Conservation (phyloP, 2,888 invertebrate species). For the Candidula unifasciata region DNA sequence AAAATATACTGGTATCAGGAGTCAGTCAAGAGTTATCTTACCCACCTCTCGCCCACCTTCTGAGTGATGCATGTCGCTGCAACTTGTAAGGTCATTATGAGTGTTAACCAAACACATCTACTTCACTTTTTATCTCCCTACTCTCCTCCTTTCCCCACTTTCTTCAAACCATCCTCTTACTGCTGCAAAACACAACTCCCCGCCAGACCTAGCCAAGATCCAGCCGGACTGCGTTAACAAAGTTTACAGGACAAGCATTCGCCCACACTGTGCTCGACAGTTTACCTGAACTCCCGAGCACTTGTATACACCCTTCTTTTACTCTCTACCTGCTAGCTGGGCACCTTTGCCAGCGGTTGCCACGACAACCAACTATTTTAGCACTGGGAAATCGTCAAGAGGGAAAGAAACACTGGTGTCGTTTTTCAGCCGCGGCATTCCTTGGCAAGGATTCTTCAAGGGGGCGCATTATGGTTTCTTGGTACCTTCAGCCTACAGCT, state of each 20-base stretch:
- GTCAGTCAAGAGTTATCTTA: background rate
- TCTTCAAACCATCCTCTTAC: background rate
- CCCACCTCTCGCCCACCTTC: background rate
- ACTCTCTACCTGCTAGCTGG: background rate
- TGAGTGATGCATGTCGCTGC: background rate
- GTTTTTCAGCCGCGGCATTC: background rate
- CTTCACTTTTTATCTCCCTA: too few species aligned
- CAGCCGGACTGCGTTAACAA: background rate
- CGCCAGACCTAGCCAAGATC: background rate
- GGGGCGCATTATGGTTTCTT: too few species aligned
- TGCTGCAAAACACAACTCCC: background rate
- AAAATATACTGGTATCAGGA: background rate
- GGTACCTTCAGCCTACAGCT: too few species aligned
- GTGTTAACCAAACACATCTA: too few species aligned
- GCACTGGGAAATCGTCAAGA: background rate
- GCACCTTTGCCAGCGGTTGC: background rate
- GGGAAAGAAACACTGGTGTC: background rate
- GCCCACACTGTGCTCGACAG: background rate
- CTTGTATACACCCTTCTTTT: background rate
- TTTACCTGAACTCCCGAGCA: background rate
- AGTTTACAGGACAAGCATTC: slow-evolving; percentile 1
- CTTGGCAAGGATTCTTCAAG: background rate
- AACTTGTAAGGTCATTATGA: background rate
- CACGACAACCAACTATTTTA: background rate
- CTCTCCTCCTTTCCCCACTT: background rate